Percentiles rank a stretch among this genome's conserved stretches.
These are phyloP conservation scores for Cirrhinus molitorella DNA, from an alignment of 2,797 vertebrate genomes.

Conservation along the genomic window DNA sequence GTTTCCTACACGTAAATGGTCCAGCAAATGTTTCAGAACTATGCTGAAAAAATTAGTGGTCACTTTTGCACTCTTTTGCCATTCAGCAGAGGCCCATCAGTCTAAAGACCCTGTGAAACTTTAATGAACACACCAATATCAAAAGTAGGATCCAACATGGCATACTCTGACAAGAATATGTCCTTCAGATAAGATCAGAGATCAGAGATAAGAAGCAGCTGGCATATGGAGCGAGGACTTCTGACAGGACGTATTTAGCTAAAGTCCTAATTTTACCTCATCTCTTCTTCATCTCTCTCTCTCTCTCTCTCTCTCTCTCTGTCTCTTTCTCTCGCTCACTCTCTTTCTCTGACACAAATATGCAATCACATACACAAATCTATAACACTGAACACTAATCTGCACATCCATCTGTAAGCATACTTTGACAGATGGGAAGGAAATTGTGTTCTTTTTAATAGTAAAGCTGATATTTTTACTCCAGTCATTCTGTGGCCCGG, in stretches of 20 bases:
- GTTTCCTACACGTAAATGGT: too few relatives aligned
- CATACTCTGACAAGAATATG: conserved; percentile 24
- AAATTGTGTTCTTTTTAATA: conserved; percentile 48
- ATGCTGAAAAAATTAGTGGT: not conserved
- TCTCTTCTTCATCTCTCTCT: not conserved
- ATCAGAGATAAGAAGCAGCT: conserved; percentile 31
- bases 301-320: not conserved
- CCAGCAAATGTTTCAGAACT: too few relatives aligned
- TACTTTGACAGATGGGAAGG: conserved; percentile 50
- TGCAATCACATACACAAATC: conserved; percentile 38
- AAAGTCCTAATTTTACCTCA: conserved; percentile 17
- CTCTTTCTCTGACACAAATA: conserved; percentile 13
- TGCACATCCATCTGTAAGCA: conserved; percentile 46
- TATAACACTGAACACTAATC: conserved; percentile 47
- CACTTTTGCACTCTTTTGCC: not conserved
- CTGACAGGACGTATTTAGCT: conserved; percentile 32
- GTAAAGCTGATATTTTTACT: conserved; percentile 45
- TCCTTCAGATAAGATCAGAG: conserved; percentile 25
- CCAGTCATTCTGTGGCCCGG: conserved; percentile 1
- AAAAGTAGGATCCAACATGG: conserved; percentile 8
- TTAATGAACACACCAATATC: not conserved
- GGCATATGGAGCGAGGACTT: conserved; percentile 20
- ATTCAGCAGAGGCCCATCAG: not conserved
- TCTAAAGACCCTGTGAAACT: not conserved
- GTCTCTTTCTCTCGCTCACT: not conserved